These are phyloP conservation scores for Crypturellus tataupa DNA, from an alignment of 2,797 vertebrate species.

Conservation along the genomic window DNA sequence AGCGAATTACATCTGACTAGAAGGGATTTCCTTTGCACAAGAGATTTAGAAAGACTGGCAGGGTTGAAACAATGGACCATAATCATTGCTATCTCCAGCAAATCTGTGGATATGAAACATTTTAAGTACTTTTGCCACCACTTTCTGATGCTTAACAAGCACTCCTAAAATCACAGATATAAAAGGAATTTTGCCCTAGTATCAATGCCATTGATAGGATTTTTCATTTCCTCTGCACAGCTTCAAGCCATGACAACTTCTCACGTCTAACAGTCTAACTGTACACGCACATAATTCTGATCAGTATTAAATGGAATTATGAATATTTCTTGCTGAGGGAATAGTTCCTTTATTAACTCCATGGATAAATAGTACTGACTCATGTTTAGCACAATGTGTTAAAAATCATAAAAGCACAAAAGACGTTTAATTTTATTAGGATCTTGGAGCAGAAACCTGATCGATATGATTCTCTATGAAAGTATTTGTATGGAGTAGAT, in stretches of 20 bases:
- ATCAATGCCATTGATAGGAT: background rate
- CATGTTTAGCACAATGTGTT: background rate
- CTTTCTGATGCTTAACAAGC: background rate
- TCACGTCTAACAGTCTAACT: background rate
- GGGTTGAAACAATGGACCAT: background rate
- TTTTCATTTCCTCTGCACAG: background rate
- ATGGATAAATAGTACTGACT: background rate
- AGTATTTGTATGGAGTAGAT: background rate
- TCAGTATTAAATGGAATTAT: background rate
- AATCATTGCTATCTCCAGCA: background rate
- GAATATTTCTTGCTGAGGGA: background rate
- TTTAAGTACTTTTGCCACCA: background rate
- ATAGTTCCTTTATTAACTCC: background rate
- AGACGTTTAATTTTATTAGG: background rate
- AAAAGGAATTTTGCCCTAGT: background rate
- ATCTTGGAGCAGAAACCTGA: background rate
- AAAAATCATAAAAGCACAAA: background rate
- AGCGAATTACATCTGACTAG: accelerated
- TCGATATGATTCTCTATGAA: background rate
- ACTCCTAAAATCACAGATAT: background rate
- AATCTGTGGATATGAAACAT: background rate
- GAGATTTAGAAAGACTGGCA: background rate
- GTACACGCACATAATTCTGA: background rate
- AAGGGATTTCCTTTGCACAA: background rate
- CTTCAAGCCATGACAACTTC: background rate